Base-by-base conservation (phyloP, 30 jellyfish, hydroid and myxozoan species). In the Haliclystus octoradiatus region DNA sequence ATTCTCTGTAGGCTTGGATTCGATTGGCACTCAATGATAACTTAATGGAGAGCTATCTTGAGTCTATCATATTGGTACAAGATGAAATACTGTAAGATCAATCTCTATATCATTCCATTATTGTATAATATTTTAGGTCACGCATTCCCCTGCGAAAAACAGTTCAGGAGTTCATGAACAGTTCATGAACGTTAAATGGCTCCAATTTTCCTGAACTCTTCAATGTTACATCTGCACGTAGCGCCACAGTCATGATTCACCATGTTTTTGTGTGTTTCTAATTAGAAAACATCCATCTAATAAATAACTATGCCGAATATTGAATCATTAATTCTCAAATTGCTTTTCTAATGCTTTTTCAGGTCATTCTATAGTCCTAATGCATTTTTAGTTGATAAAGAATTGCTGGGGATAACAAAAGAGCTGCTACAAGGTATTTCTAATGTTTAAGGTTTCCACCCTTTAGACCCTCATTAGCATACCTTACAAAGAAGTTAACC, bases 1-100 rank as follows among this genome's bases (percentile, higher is more conserved):
- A 0, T 28, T 49, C n/a, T 34, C 49, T 50, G n/a, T 49, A 88
- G 97, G 93, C 97, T 29, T 88, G 97, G 97, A 61, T 81, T 34
- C 76, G 97, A 46, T 83, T 88, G 9, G 97, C 97, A 4, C 51
- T 88, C 2, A 88, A 88, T 51, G 97, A 88, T 76, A 69, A 92
- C 7, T 66, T 88, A 40, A 81, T 88, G 24, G 91, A 74, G 22
- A 88, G 97, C 63, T 88, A 88, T 47, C 27, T 88, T 62, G 94
- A 81, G 70, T 94, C 97, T 22, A 72, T 81, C n/a, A 40, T 46
- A 9, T 24, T 79, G 26, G 94, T 80, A 51, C 64, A 65, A 33
- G 82, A 70, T 2, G 68, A 73, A 29, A 63, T 88, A 46, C 75
- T 84, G 97, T 88, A 51, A 9, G 25, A 4, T 26, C 30, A 4